phyloP scores from a whole-genome alignment of 2,797 vertebrate species.

The Stomatorhinus walkeri region DNA sequence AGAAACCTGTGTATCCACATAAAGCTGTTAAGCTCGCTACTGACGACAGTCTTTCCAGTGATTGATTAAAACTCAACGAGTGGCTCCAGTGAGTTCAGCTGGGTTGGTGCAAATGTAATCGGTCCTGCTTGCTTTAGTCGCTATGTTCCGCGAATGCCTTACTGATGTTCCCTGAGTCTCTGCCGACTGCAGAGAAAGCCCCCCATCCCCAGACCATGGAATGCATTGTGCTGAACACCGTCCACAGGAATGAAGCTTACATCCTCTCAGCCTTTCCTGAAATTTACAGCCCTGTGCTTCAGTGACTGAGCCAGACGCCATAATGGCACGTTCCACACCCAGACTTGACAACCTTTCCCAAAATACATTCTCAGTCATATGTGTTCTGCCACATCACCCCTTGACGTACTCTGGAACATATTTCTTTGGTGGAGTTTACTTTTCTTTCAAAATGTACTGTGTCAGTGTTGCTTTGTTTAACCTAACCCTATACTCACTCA shows the following conservation, averaged over 20 bases:
- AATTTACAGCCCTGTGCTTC: background rate
- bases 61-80: background rate
- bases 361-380: background rate
- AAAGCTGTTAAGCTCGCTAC: conserved; percentile 5
- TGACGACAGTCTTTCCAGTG: background rate
- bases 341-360: background rate
- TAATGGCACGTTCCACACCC: background rate
- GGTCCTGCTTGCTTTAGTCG: background rate
- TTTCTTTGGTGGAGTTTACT: background rate
- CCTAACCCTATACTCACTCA: background rate
- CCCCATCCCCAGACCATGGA: background rate
- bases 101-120: background rate
- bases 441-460: background rate
- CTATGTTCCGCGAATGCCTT: background rate
- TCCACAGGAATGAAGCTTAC: conserved; percentile 3
- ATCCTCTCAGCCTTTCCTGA: background rate
- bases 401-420: background rate
- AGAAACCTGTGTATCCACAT: background rate
- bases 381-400: background rate
- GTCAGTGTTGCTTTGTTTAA: background rate
- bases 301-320: background rate
- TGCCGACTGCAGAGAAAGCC: background rate
- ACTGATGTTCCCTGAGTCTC: background rate
- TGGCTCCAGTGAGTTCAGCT: background rate
- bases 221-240: background rate